Evolutionary conservation across 2,113 vertebrate genomes (phyloP).

Genomic region (Nyctibius bracteatus): DNA sequence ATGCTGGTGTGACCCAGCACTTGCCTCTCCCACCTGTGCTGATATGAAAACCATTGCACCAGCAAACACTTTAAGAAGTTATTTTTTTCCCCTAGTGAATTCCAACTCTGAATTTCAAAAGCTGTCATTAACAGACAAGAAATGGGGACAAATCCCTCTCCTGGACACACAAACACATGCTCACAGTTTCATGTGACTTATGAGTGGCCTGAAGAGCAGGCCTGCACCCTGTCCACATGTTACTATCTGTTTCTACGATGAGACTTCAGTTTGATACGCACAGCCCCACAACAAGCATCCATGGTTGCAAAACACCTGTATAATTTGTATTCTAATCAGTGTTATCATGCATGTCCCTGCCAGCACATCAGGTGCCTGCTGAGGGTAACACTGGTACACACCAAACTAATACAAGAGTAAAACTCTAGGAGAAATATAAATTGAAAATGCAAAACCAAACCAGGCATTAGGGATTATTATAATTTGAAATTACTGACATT

Average conservation of each 20-base stretch:
- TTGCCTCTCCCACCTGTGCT: not conserved
- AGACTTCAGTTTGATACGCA: slow-evolving; percentile 4
- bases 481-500: not conserved
- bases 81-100: not conserved
- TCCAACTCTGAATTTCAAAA: not conserved
- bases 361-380: not conserved
- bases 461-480: not conserved
- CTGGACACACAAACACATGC: not conserved
- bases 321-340: not conserved
- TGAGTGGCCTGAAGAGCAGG: not conserved
- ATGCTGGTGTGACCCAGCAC: not conserved
- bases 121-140: not conserved
- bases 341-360: not conserved
- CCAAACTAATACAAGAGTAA: not conserved
- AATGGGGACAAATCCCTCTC: not conserved
- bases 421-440: not conserved
- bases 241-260: not conserved
- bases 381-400: not conserved
- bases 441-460: not conserved
- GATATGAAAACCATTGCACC: not conserved
- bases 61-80: not conserved
- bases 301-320: not conserved
- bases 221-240: not conserved
- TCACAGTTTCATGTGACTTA: not conserved
- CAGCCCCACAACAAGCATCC: not conserved